Conservation (phyloP, 2,797 vertebrate species). For the Heliangelus exortis region DNA sequence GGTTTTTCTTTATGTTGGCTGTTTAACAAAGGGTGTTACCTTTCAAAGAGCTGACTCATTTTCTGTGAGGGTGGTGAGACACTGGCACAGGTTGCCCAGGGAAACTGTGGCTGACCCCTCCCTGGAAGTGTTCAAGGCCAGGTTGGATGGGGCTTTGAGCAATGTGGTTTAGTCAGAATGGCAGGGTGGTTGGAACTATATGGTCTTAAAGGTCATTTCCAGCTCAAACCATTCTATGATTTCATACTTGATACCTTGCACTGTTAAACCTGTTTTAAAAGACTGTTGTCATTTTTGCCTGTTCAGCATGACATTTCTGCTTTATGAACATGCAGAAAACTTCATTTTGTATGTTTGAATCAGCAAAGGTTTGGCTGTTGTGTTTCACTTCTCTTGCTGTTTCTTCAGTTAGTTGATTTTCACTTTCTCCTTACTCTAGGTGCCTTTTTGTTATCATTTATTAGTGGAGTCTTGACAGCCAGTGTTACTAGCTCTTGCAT, state of each 20-base stretch:
- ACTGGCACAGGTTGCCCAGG: too few species aligned
- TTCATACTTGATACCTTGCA: background rate
- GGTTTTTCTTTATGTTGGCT: constrained; percentile 1
- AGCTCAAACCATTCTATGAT: too few species aligned
- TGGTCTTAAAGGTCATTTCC: too few species aligned
- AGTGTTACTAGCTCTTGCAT: background rate
- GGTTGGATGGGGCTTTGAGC: too few species aligned
- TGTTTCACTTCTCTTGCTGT: background rate
- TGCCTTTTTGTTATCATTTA: constrained; percentile 44
- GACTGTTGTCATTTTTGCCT: background rate
- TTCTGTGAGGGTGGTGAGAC: too few species aligned
- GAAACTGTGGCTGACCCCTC: too few species aligned
- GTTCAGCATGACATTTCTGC: background rate
- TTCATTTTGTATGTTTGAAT: background rate
- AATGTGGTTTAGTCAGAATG: too few species aligned
- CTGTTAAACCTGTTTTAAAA: background rate
- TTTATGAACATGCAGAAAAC: background rate
- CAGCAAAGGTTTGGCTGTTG: background rate
- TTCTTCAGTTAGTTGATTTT: constrained; percentile 40
- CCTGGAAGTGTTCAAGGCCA: too few species aligned
- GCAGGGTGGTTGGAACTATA: too few species aligned
- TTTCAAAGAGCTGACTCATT: background rate
- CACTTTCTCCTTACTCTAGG: background rate
- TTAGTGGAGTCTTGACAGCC: constrained; percentile 13
- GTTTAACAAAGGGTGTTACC: background rate